Percentiles rank a stretch among this genome's conserved stretches.
phyloP scores from a whole-genome alignment of 2,888 invertebrate genomes.

The Cepaea hortensis region DNA sequence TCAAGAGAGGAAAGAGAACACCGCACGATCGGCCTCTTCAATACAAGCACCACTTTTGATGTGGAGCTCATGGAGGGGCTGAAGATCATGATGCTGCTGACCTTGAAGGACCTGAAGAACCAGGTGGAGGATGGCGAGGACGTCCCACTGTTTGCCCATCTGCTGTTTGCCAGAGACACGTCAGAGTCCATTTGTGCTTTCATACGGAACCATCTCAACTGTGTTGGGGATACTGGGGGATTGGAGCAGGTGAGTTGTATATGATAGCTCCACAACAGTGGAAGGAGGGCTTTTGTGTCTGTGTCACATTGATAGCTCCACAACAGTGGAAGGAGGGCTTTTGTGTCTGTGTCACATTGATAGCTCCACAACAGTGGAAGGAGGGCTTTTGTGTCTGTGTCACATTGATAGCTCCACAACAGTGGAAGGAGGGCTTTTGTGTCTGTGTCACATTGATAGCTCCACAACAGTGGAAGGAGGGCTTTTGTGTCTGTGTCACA shows the following conservation, averaged over 20 bases:
- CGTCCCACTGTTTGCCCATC: conserved; percentile 76
- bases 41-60: conserved; percentile 70
- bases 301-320: not conserved
- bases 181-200: conserved; percentile 73
- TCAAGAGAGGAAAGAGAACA: conserved; percentile 60
- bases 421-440: no score
- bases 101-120: conserved; percentile 72
- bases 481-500: not conserved
- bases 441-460: not conserved
- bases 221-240: conserved; percentile 75
- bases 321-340: not conserved
- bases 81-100: conserved; percentile 76
- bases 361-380: not conserved
- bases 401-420: not conserved
- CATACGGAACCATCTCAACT: conserved; percentile 76
- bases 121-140: conserved; percentile 65
- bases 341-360: not conserved
- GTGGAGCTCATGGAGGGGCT: conserved; percentile 75
- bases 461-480: not conserved
- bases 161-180: conserved; percentile 76
- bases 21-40: conserved; percentile 63
- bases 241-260: conserved; percentile 75
- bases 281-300: no score
- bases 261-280: not conserved
- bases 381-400: no score